phyloP scores from a whole-genome alignment of 2,888 invertebrate species.

The Leptothorax acervorum region DNA sequence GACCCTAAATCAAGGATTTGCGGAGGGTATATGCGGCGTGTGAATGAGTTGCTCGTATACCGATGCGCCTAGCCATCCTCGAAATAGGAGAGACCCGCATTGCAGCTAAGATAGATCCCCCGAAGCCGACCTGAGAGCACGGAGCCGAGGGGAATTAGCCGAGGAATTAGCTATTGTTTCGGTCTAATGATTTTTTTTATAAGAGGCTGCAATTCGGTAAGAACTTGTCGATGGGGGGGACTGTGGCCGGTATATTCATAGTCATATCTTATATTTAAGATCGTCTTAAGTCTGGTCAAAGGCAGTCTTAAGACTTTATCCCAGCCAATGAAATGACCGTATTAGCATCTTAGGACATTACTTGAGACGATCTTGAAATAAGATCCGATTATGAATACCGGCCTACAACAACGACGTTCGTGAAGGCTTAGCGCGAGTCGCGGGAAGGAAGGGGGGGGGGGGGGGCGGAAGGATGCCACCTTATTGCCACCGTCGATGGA shows the following conservation, averaged over 20 bases:
- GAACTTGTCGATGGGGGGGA: constrained; percentile 60
- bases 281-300: too few species aligned
- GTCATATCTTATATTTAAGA: too few species aligned
- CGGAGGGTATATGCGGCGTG: constrained; percentile 50
- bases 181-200: constrained; percentile 77
- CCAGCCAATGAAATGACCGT: too few species aligned
- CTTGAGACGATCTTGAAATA: too few species aligned
- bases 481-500: background rate
- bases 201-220: constrained; percentile 78
- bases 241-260: too few species aligned
- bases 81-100: constrained; percentile 77
- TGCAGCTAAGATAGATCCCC: constrained; percentile 82
- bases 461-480: background rate
- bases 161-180: constrained; percentile 71
- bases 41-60: constrained; percentile 50
- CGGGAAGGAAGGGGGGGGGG: background rate
- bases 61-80: constrained; percentile 58
- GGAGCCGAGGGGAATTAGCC: constrained; percentile 60
- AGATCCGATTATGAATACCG: too few species aligned
- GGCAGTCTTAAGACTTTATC: too few species aligned
- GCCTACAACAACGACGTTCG: constrained; percentile 32
- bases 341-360: too few species aligned
- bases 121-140: constrained; percentile 74
- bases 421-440: background rate
- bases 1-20: constrained; percentile 79